Conservation (phyloP, 1,140 invertebrate species). For the Zaprionus inermis region DNA sequence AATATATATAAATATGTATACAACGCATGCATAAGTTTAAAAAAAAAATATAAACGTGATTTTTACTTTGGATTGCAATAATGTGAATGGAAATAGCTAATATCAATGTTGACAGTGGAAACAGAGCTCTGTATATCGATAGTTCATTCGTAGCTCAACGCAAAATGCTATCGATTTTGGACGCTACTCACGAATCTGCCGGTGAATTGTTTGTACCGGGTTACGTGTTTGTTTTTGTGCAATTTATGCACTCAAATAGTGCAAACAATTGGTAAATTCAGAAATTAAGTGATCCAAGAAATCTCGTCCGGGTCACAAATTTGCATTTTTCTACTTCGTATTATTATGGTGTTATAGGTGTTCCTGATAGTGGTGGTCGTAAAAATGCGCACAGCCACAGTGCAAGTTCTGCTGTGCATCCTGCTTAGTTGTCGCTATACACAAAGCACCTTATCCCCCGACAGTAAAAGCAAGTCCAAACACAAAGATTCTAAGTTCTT, state of each 20-base stretch:
- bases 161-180: constrained; percentile 11
- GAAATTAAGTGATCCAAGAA: background rate
- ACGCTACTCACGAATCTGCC: constrained; percentile 2
- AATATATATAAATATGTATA: constrained; percentile 20
- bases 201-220: constrained; percentile 27
- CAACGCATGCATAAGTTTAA: constrained; percentile 64
- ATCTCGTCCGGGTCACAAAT: background rate
- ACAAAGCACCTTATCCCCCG: constrained; percentile 85
- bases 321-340: too few relatives aligned
- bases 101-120: background rate
- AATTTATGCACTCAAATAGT: constrained; percentile 34
- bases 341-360: background rate
- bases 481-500: constrained; percentile 83
- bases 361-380: constrained; percentile 3
- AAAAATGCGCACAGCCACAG: constrained; percentile 46
- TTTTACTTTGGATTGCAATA: background rate
- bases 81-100: background rate
- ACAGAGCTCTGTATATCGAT: background rate
- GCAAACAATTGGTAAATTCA: background rate
- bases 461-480: constrained; percentile 85
- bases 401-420: constrained; percentile 34
- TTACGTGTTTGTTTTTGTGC: constrained; percentile 46
- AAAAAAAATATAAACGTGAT: constrained; percentile 28
- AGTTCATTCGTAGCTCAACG: background rate
- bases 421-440: constrained; percentile 31